These are phyloP conservation scores for Pseudomyrmex concolor DNA, from an alignment of 1,140 invertebrate genomes.

Conservation along the genomic window DNA sequence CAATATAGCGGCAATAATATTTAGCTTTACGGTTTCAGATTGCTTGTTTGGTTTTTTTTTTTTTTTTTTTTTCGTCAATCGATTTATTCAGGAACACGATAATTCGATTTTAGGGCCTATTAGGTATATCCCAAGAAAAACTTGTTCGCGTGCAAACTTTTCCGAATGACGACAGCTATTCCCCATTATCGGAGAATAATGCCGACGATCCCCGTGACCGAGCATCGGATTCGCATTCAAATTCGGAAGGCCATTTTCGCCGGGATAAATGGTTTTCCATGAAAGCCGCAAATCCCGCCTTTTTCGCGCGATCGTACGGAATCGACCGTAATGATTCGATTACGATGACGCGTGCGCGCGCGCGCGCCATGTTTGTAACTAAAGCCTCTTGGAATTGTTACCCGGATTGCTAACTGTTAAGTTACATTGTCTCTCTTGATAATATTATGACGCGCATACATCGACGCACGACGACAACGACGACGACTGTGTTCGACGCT, in stretches of 20 bases:
- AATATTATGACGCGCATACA: constrained; percentile 58
- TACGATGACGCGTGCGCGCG: constrained; percentile 4
- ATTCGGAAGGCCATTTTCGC: constrained; percentile 50
- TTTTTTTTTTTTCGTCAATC: not conserved
- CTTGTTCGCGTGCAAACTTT: constrained; percentile 35
- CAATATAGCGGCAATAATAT: too few species aligned
- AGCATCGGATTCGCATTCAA: constrained; percentile 57
- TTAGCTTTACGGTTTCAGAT: too few species aligned
- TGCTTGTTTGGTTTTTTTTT: too few species aligned
- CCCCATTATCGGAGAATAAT: constrained; percentile 54
- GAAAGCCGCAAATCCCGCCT: constrained; percentile 55
- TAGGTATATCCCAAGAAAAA: constrained; percentile 33
- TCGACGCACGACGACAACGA: constrained; percentile 8
- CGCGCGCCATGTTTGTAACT: constrained; percentile 47
- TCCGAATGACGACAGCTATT: constrained; percentile 35
- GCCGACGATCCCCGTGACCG: constrained; percentile 52
- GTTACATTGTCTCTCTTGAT: constrained; percentile 59
- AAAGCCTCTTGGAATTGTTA: constrained; percentile 61
- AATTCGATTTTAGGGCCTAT: constrained; percentile 21
- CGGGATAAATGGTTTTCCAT: constrained; percentile 53
- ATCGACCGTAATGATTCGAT: constrained; percentile 55
- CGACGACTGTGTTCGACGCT: constrained; percentile 54
- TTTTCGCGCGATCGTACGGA: constrained; percentile 55
- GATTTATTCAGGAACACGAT: constrained; percentile 31
- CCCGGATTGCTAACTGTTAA: constrained; percentile 60